phyloP scores from a whole-genome alignment of 2,797 vertebrate species.

The Eupleurogrammus muticus region DNA sequence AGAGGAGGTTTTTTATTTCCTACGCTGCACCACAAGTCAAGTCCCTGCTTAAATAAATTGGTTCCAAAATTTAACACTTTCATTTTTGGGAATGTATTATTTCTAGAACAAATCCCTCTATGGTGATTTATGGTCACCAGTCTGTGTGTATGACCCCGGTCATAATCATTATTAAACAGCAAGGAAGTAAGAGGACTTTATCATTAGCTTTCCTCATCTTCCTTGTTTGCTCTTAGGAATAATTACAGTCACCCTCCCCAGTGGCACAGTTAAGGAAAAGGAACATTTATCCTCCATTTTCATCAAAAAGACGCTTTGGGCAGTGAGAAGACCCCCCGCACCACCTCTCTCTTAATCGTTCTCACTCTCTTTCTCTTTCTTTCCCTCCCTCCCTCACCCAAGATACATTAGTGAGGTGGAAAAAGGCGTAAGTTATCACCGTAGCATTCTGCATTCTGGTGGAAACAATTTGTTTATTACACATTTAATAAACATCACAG shows the following conservation, averaged over 20 bases:
- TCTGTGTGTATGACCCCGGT: constrained; percentile 30
- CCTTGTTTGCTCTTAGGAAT: constrained; percentile 59
- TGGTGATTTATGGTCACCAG: constrained; percentile 10
- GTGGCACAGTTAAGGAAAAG: constrained; percentile 58
- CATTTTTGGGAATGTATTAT: neutral
- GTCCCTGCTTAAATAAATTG: neutral
- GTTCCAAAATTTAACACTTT: neutral
- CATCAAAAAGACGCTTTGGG: constrained; percentile 47
- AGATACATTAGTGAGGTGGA: constrained; percentile 30
- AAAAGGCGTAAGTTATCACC: constrained; percentile 31
- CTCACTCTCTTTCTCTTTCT: neutral
- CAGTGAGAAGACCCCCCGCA: constrained; percentile 24
- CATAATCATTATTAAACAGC: constrained; percentile 46
- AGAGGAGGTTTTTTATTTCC: constrained; percentile 4
- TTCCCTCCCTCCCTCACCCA: neutral
- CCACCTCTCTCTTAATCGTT: neutral
- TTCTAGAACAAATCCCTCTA: constrained; percentile 13
- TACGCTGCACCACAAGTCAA: constrained; percentile 4
- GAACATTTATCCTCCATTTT: constrained; percentile 63
- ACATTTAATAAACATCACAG: constrained; percentile 9
- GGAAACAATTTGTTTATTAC: too few relatives aligned
- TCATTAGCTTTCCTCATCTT: constrained; percentile 52
- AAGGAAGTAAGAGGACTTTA: constrained; percentile 33
- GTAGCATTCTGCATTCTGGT: constrained; percentile 4
- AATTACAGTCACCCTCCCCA: constrained; percentile 57